Conservation (phyloP, 1,140 invertebrate genomes). For the Philaenus spumarius region DNA sequence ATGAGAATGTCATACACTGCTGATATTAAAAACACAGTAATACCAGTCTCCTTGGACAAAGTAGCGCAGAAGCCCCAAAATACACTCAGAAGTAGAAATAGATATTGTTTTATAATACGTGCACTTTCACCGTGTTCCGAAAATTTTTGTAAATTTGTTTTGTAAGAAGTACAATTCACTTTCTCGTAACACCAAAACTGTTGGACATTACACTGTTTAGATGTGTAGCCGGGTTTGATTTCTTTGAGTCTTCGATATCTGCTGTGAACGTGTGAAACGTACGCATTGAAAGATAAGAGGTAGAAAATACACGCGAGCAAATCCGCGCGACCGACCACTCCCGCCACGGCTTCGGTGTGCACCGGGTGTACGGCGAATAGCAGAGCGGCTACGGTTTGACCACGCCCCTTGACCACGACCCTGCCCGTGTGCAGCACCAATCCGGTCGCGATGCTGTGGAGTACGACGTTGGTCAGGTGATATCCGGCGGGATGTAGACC, state of each 20-base stretch:
- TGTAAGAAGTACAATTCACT: too few relatives aligned
- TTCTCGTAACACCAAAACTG: too few relatives aligned
- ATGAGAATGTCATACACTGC: too few relatives aligned
- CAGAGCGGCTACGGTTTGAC: conserved; percentile 68
- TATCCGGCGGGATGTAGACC: conserved; percentile 77
- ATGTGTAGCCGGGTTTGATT: too few relatives aligned
- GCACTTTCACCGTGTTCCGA: too few relatives aligned
- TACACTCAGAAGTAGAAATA: too few relatives aligned
- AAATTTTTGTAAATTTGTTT: too few relatives aligned
- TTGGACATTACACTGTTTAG: too few relatives aligned
- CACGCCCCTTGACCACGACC: conserved; percentile 34
- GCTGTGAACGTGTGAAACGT: conserved; percentile 49
- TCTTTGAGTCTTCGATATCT: too few relatives aligned
- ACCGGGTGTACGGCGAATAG: conserved; percentile 94
- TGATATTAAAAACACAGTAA: too few relatives aligned
- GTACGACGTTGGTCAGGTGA: conserved; percentile 75
- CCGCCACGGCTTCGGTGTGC: conserved; percentile 92
- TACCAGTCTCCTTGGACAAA: conserved; percentile 27
- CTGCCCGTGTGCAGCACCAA: conserved; percentile 62
- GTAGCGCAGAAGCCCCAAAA: conserved; percentile 20
- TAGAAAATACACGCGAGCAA: conserved; percentile 87
- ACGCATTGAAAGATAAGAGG: conserved; percentile 78
- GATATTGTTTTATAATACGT: too few relatives aligned
- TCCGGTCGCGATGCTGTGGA: conserved; percentile 72
- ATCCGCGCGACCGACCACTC: conserved; percentile 94